Conservation (phyloP, 2,113 vertebrate genomes). For the Edolisoma coerulescens region DNA sequence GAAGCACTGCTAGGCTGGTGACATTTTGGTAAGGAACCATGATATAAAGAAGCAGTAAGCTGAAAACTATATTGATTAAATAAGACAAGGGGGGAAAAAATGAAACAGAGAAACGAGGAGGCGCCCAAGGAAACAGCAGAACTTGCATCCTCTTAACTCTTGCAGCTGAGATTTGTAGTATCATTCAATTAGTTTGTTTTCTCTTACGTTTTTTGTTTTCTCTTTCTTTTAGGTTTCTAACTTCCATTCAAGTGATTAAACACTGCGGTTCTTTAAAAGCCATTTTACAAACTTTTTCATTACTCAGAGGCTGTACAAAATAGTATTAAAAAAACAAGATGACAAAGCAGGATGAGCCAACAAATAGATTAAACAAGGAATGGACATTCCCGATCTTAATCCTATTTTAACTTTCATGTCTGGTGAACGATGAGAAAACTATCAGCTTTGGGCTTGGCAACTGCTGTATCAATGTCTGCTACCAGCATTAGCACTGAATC, state of each 20-base stretch:
- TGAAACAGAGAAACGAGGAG: background rate
- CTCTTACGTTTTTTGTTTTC: too few species aligned
- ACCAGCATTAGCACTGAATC: background rate
- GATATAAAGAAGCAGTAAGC: background rate
- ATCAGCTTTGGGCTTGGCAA: background rate
- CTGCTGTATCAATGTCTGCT: background rate
- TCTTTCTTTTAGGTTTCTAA: background rate
- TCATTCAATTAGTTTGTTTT: background rate
- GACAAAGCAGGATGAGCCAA: background rate
- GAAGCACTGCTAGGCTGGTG: background rate
- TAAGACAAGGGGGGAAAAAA: background rate
- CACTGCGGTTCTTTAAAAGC: background rate
- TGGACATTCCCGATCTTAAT: background rate
- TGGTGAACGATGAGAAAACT: background rate
- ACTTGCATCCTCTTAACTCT: background rate
- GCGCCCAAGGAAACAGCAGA: background rate
- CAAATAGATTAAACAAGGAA: background rate
- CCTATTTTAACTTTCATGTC: background rate
- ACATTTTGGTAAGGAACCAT: background rate
- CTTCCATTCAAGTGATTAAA: background rate
- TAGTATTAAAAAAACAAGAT: background rate
- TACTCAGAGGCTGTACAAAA: background rate
- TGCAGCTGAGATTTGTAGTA: background rate
- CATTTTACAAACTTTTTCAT: background rate
- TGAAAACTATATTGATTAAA: slow-evolving; percentile 6